phyloP scores from a whole-genome alignment of 2,113 vertebrate species.

The Muntiacus reevesi region DNA sequence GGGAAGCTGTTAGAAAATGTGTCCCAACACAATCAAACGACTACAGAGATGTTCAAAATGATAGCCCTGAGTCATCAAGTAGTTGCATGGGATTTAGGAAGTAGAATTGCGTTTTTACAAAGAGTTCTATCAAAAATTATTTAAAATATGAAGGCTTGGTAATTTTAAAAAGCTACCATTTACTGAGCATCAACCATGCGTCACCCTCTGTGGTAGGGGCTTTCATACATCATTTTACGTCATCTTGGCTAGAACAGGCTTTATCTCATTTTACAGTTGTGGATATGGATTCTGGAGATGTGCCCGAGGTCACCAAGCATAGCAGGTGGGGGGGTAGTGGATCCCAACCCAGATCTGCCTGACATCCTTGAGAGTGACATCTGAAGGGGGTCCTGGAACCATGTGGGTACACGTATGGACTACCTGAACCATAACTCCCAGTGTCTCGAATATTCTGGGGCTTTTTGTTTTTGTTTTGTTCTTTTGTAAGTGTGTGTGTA shows the following conservation, averaged over 20 bases:
- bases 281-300: background rate
- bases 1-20: background rate
- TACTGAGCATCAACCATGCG: background rate
- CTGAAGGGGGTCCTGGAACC: background rate
- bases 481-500: background rate
- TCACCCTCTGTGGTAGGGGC: background rate
- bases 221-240: background rate
- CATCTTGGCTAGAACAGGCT: background rate
- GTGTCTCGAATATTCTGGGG: background rate
- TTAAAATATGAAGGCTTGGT: slow-evolving; percentile 32
- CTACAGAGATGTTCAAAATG: background rate
- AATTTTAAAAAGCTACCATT: background rate
- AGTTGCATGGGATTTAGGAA: background rate
- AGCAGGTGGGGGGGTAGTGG: background rate
- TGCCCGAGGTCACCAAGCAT: background rate
- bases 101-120: background rate
- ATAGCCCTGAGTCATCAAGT: background rate
- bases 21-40: background rate
- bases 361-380: background rate
- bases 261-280: background rate
- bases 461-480: background rate
- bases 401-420: background rate
- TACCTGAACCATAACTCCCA: accelerated
- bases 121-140: slow-evolving; percentile 14
- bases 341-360: background rate